Evolutionary conservation across 2,888 invertebrate genomes (phyloP).

Genomic region (Lacanobia wlatinum): DNA sequence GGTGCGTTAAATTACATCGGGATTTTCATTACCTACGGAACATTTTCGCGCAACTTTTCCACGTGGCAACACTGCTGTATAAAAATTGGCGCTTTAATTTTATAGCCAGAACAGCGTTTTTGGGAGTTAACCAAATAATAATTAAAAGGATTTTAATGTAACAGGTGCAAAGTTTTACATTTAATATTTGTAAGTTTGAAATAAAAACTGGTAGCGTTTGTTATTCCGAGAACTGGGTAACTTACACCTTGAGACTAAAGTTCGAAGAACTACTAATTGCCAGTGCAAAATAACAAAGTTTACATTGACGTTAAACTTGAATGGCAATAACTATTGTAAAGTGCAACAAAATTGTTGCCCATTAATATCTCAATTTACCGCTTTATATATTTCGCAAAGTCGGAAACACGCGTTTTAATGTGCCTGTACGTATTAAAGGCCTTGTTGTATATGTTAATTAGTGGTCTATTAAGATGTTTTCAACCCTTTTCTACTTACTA

Average conservation of each 20-base stretch:
- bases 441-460: too few species aligned
- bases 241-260: constrained; percentile 33
- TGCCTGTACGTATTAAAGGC: background rate
- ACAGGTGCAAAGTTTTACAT: constrained; percentile 20
- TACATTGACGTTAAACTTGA: constrained; percentile 50
- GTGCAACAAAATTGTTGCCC: constrained; percentile 28
- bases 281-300: constrained; percentile 53
- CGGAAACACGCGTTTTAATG: too few species aligned
- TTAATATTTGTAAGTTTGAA: constrained; percentile 22
- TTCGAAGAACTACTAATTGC: constrained; percentile 52
- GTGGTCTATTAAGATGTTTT: background rate
- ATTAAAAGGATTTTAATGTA: constrained; percentile 27
- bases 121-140: constrained; percentile 31
- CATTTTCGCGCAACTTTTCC: constrained; percentile 34
- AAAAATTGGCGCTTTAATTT: constrained; percentile 36
- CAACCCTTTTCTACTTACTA: background rate
- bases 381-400: background rate
- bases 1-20: constrained; percentile 23
- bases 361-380: constrained; percentile 32
- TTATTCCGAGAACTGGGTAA: constrained; percentile 20
- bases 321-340: constrained; percentile 44
- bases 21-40: constrained; percentile 32
- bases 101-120: constrained; percentile 9
- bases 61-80: constrained; percentile 27
- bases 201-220: constrained; percentile 30